Conservation (phyloP, 1,140 invertebrate genomes). For the Zaprionus lachaisei region DNA sequence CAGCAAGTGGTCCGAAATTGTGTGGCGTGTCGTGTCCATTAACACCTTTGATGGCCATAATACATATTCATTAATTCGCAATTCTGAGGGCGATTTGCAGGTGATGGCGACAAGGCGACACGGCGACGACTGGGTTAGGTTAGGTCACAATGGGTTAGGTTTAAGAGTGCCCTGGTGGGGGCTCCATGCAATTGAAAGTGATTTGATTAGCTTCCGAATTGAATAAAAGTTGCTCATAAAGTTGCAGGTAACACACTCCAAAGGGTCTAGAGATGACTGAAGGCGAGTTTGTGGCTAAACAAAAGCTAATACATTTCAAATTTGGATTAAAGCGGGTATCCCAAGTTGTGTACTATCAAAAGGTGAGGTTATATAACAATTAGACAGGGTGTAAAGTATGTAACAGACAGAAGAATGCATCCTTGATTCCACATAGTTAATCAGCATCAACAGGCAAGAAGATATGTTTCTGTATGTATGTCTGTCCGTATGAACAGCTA, state of each 20-base stretch:
- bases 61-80: slow-evolving; percentile 79
- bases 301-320: too few species aligned
- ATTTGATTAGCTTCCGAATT: slow-evolving; percentile 26
- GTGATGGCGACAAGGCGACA: slow-evolving; percentile 1
- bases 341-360: too few species aligned
- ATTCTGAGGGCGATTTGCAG: slow-evolving; percentile 44
- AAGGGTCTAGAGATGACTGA: not conserved
- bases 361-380: too few species aligned
- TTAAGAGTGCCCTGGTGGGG: not conserved
- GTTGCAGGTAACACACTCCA: not conserved
- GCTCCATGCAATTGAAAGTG: slow-evolving; percentile 8
- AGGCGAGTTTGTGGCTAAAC: too few species aligned
- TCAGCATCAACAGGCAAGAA: not conserved
- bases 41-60: slow-evolving; percentile 80
- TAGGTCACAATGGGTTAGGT: not conserved
- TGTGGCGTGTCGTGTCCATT: slow-evolving; percentile 81
- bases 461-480: not conserved
- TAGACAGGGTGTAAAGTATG: too few species aligned
- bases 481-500: not conserved
- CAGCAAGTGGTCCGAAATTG: slow-evolving; percentile 50
- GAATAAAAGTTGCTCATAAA: slow-evolving; percentile 2
- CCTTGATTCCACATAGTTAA: not conserved
- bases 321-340: too few species aligned
- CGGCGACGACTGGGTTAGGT: not conserved
- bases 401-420: not conserved